phyloP scores from a whole-genome alignment of 2,888 invertebrate species.

The Crocallis elinguaria region DNA sequence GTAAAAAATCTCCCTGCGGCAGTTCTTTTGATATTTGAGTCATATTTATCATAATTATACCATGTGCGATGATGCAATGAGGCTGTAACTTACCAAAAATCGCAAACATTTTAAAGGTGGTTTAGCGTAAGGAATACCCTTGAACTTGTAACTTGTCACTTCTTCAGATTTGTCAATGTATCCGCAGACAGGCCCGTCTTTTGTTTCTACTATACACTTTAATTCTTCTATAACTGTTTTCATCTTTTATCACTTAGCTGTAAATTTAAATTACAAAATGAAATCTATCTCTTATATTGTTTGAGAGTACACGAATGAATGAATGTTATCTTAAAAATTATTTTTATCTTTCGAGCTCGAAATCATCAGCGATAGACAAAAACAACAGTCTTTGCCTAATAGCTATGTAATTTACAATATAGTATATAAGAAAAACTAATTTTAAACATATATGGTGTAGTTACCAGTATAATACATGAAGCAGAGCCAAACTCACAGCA shows the following conservation, averaged over 20 bases:
- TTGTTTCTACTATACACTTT: slow-evolving; percentile 47
- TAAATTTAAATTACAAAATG: neutral
- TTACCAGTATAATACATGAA: no score
- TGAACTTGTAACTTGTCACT: slow-evolving; percentile 61
- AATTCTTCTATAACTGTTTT: slow-evolving; percentile 36
- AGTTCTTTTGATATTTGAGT: neutral
- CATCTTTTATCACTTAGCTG: slow-evolving; percentile 34
- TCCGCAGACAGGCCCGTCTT: slow-evolving; percentile 68
- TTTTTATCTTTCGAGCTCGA: neutral
- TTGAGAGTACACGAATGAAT: neutral
- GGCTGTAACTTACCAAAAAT: slow-evolving; percentile 58
- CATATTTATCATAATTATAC: neutral
- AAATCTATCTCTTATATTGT: no score
- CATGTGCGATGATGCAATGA: neutral
- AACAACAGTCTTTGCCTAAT: neutral
- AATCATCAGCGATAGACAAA: neutral
- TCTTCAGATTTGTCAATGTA: slow-evolving; percentile 53
- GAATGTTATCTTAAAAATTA: neutral
- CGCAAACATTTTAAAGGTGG: slow-evolving; percentile 66
- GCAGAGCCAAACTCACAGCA: no score
- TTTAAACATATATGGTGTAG: no score
- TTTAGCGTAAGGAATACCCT: slow-evolving; percentile 71
- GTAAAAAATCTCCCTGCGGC: no score
- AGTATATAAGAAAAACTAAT: no score
- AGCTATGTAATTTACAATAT: neutral